A percentile compares a stretch with the other conserved stretches of the same genome.
Conservation (phyloP, 2,797 vertebrate genomes). For the Thalassophryne amazonica region DNA sequence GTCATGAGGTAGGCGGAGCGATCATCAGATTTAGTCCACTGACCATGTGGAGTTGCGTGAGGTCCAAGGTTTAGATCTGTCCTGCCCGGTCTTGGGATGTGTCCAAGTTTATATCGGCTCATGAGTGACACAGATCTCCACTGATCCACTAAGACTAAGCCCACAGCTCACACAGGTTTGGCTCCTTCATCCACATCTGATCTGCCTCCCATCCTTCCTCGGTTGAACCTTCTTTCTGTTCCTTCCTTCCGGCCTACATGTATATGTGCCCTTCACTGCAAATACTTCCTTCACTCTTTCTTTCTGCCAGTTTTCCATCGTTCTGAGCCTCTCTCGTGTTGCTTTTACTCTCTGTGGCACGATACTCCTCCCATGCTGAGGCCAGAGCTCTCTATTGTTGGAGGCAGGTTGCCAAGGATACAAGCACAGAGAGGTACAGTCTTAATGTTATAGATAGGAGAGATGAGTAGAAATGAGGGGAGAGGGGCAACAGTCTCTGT, state of each 20-base stretch:
- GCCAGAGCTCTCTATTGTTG: conserved; percentile 68
- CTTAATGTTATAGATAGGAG: conserved; percentile 71
- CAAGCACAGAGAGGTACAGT: conserved; percentile 67
- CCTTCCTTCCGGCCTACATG: conserved; percentile 9
- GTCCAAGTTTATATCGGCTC: conserved; percentile 33
- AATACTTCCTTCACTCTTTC: conserved; percentile 28
- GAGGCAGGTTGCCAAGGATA: conserved; percentile 81
- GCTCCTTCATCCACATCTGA: conserved; percentile 26
- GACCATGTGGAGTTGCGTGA: background rate
- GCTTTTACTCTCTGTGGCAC: conserved; percentile 62
- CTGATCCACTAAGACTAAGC: conserved; percentile 38
- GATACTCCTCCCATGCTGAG: conserved; percentile 63
- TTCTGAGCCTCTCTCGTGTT: conserved; percentile 47
- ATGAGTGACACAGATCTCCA: conserved; percentile 39
- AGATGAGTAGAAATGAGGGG: conserved; percentile 54
- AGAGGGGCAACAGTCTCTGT: conserved; percentile 50
- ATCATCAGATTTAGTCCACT: conserved; percentile 14
- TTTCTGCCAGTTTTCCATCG: conserved; percentile 49
- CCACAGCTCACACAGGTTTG: conserved; percentile 28
- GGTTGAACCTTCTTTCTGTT: conserved; percentile 18
- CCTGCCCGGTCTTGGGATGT: conserved; percentile 4
- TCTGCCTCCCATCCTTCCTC: conserved; percentile 27
- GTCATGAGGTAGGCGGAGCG: no score
- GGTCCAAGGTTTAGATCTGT: conserved; percentile 16
- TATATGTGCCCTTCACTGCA: conserved; percentile 20